These are phyloP conservation scores for Pluvianellus socialis DNA, from an alignment of 2,113 vertebrate species.

Conservation along the genomic window DNA sequence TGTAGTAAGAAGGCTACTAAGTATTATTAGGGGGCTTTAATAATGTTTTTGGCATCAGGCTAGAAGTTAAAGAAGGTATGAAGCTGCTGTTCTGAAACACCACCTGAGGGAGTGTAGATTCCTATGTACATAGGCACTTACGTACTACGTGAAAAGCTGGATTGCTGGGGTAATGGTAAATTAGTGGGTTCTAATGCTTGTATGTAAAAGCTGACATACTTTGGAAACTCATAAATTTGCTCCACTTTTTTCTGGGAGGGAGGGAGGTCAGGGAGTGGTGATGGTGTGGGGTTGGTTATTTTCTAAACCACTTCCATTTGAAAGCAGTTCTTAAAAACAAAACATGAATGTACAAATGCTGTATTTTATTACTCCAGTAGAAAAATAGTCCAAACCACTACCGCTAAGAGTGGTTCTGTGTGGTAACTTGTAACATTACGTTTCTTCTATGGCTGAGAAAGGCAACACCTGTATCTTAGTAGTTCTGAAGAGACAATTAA, in stretches of 20 bases:
- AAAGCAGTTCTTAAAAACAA: neutral
- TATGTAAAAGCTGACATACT: neutral
- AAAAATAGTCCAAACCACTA: neutral
- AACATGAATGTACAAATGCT: neutral
- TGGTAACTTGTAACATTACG: neutral
- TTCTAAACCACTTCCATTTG: neutral
- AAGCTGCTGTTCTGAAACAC: neutral
- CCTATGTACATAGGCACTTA: neutral
- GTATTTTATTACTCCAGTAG: neutral
- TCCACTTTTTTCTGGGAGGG: neutral
- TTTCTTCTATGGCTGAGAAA: neutral
- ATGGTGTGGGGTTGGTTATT: neutral
- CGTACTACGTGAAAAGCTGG: neutral
- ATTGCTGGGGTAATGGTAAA: neutral
- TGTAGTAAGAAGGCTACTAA: neutral
- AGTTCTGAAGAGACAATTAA: neutral
- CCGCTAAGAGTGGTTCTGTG: neutral
- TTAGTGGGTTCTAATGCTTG: neutral
- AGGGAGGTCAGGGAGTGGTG: accelerated
- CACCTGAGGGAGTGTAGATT: neutral
- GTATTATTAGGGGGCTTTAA: neutral
- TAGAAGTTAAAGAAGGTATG: neutral
- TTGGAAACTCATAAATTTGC: neutral
- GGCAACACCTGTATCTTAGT: neutral
- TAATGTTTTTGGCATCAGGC: neutral